These are phyloP conservation scores for Squalus acanthias DNA, from an alignment of 2,797 vertebrate species.

Conservation along the genomic window DNA sequence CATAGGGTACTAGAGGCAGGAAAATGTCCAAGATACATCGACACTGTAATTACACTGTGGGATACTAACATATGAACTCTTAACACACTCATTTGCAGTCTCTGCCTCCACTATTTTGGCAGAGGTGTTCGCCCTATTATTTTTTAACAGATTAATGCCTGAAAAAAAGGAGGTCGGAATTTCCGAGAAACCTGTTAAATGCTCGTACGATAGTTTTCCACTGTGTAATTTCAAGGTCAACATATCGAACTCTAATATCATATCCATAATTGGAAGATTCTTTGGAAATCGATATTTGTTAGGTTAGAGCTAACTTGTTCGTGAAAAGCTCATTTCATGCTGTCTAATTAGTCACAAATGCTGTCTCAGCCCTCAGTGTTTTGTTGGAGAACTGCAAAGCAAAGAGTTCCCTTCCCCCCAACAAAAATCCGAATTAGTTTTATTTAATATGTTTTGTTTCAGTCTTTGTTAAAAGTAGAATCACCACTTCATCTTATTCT, in stretches of 20 bases:
- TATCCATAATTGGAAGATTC: background rate
- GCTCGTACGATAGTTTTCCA: background rate
- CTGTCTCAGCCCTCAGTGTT: background rate
- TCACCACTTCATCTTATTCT: conserved; percentile 2
- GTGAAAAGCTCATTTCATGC: background rate
- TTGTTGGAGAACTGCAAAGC: background rate
- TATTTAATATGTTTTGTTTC: background rate
- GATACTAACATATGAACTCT: background rate
- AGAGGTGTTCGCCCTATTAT: background rate
- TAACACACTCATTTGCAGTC: background rate
- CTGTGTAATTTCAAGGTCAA: background rate
- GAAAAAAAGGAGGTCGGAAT: background rate
- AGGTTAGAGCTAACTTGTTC: background rate
- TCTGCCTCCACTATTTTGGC: background rate
- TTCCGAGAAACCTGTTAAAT: background rate
- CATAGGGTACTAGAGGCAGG: background rate
- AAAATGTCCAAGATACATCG: background rate
- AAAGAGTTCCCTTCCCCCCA: background rate
- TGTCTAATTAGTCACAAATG: background rate
- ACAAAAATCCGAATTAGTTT: background rate
- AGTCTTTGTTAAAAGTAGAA: conserved; percentile 1
- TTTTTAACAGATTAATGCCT: background rate
- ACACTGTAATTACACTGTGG: background rate
- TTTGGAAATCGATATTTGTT: conserved; percentile 25
- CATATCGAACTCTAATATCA: background rate